These are phyloP conservation scores for Phenacoccus solenopsis DNA, from an alignment of 1,140 invertebrate genomes.

Conservation along the genomic window DNA sequence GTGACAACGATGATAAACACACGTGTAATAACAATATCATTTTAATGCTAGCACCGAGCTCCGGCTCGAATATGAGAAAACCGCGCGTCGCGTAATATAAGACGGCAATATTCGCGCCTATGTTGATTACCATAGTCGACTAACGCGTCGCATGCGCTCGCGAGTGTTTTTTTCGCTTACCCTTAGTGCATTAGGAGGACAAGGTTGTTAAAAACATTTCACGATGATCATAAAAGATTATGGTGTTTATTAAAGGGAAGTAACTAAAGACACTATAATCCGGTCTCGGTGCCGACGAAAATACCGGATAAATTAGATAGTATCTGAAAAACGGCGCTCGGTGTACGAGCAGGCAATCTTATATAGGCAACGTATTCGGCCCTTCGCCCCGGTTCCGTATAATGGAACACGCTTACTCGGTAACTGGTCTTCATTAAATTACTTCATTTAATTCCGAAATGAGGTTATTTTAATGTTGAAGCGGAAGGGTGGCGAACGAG, in stretches of 20 bases:
- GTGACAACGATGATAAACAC: not conserved
- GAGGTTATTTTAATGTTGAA: too few species aligned
- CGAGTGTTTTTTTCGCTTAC: not conserved
- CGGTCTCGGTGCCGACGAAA: not conserved
- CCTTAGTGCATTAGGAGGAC: not conserved
- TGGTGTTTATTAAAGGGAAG: slow-evolving; percentile 15
- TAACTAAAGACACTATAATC: not conserved
- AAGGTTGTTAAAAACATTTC: not conserved
- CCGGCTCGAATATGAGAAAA: not conserved
- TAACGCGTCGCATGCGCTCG: not conserved
- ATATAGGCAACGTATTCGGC: too few species aligned
- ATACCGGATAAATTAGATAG: slow-evolving; percentile 5
- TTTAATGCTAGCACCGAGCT: not conserved
- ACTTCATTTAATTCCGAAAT: too few species aligned
- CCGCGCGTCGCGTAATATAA: not conserved
- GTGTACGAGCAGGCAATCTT: too few species aligned
- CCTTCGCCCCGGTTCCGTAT: too few species aligned
- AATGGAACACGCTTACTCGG: too few species aligned
- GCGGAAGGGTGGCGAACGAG: too few species aligned
- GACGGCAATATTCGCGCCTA: not conserved
- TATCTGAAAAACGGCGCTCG: too few species aligned
- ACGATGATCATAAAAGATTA: slow-evolving; percentile 13
- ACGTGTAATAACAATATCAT: slow-evolving; percentile 3
- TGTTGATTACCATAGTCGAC: not conserved
- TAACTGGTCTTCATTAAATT: too few species aligned